These are phyloP conservation scores for Diploptera punctata DNA, from an alignment of 2,888 invertebrate genomes.

Conservation along the genomic window DNA sequence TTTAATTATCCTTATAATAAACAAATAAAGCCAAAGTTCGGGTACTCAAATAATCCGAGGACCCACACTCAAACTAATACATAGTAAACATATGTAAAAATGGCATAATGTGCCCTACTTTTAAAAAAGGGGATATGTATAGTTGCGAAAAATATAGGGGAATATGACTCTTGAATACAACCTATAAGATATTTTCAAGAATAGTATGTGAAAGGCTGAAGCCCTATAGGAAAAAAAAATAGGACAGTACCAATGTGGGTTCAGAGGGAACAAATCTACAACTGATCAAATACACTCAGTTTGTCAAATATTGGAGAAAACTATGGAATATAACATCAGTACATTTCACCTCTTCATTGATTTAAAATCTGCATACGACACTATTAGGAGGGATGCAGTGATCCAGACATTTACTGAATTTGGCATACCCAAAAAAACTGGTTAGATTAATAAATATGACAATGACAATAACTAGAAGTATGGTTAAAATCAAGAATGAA, in stretches of 20 bases:
- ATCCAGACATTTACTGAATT: neutral
- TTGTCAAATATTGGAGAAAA: neutral
- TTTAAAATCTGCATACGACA: neutral
- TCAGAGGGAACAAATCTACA: neutral
- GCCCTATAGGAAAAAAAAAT: neutral
- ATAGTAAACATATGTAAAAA: neutral
- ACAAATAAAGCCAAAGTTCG: too few species aligned
- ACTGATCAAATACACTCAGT: neutral
- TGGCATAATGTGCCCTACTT: neutral
- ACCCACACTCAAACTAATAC: too few species aligned
- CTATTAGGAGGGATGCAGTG: neutral
- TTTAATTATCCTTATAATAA: too few species aligned
- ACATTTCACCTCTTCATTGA: neutral
- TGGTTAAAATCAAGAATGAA: neutral
- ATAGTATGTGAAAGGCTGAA: neutral
- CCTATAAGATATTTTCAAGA: neutral
- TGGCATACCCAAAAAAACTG: neutral
- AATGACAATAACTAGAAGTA: neutral
- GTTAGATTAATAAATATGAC: neutral
- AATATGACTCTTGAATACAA: constrained; percentile 8
- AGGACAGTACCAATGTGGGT: neutral
- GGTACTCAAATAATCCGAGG: too few species aligned
- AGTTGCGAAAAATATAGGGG: constrained; percentile 3
- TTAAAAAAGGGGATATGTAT: constrained; percentile 1
- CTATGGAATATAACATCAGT: neutral